phyloP scores from a whole-genome alignment of 2,888 invertebrate genomes.

The Mesorhabditis spiculigera region DNA sequence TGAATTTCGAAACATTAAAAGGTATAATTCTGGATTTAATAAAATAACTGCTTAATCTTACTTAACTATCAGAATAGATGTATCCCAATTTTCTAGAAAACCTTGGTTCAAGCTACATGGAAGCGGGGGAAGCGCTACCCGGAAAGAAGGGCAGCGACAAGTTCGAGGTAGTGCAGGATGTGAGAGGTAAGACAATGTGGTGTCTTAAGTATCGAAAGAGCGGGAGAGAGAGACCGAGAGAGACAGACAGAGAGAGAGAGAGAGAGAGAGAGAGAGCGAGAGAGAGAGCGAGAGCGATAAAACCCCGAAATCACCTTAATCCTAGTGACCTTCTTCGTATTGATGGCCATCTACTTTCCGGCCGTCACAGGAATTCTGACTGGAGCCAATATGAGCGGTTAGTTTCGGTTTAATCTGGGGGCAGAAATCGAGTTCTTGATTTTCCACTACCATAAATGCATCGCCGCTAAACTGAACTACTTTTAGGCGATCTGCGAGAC shows the following conservation, averaged over 20 bases:
- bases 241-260: not conserved
- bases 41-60: too few relatives aligned
- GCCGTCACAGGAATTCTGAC: constrained; percentile 99
- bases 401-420: not conserved
- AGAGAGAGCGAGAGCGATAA: not conserved
- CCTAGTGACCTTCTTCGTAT: constrained; percentile 80
- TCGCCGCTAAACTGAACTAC: not conserved
- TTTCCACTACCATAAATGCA: constrained; percentile 4
- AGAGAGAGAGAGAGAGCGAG: too few relatives aligned
- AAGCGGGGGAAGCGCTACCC: constrained; percentile 44
- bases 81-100: constrained; percentile 30
- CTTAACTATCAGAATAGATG: too few relatives aligned
- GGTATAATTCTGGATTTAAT: too few relatives aligned
- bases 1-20: constrained; percentile 84
- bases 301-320: not conserved
- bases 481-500: constrained; percentile 90
- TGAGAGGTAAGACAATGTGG: not conserved
- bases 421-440: not conserved
- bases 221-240: too few relatives aligned
- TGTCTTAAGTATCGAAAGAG: too few relatives aligned
- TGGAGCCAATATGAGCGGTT: constrained; percentile 88
- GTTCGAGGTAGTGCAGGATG: constrained; percentile 64
- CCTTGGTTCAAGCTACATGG: constrained; percentile 39
- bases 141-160: constrained; percentile 38
- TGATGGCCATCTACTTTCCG: constrained; percentile 99